Evolutionary conservation across 1,140 invertebrate genomes (phyloP), one percentile per base, ranked within the genome.

Genomic region (Anastatus disparis): DNA sequence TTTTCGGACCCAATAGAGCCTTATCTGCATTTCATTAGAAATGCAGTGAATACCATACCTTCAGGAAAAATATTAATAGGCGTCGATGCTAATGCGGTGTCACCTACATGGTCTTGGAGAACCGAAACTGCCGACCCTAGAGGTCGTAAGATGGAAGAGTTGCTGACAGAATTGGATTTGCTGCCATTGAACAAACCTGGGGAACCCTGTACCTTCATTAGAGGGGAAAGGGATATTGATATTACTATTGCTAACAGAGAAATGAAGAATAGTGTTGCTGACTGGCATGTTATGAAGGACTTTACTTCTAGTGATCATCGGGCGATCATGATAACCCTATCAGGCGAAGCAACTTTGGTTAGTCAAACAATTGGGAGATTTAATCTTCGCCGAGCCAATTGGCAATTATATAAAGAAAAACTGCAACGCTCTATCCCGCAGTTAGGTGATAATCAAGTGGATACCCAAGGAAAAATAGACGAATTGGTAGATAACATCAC

Each of bases 91-190:
- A 66, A 66, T 44, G 63, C 27, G 0, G 40, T 40, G 17, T 66
- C 50, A 3, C 38, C 31, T 3, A 1, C 42, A 1, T 66, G 63
- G 63, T 15, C 29, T 9, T 12, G 20, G 20, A 58, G 2, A 38
- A n/a, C 24, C 2, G 2, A 22, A 1, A 10, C 17, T 12, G n/a
- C 31, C 2, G 50, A 66, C 22, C 7, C 3, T 3, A 66, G n/a
- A 6, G 46, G 50, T 0, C 10, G 12, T n/a, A 2, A n/a, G 4
- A 15, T 66, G 10, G 63, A 66, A 8, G 64, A 24, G 38, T 7
- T 4, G 4, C 26, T 3, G 17, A 40, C 27, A 15, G 29, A 24
- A 15, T 56, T 2, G 24, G 17, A 13, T 31, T 86, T 85, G 64
- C n/a, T n/a, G n/a, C n/a, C n/a, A n/a, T n/a, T 75, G 61, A 67